Conservation (phyloP, 2,888 invertebrate species). For the Yponomeuta evonymella region DNA sequence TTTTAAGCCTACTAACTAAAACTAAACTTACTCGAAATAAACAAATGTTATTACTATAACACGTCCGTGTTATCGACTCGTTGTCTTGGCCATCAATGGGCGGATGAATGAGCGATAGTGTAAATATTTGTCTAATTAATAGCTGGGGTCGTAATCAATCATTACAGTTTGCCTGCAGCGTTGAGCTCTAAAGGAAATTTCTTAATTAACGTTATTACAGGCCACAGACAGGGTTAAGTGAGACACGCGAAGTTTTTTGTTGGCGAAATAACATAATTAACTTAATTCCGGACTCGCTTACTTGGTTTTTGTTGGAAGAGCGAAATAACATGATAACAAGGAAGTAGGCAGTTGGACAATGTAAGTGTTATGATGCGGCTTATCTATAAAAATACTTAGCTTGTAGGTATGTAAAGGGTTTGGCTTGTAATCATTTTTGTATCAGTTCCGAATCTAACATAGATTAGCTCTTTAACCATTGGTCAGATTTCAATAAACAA, state of each 20-base stretch:
- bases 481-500: too few species aligned
- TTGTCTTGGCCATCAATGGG: constrained; percentile 27
- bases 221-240: neutral
- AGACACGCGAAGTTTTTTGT: neutral
- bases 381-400: too few species aligned
- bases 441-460: too few species aligned
- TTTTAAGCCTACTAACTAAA: too few species aligned
- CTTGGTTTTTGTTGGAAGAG: neutral
- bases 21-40: too few species aligned
- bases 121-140: constrained; percentile 57
- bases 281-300: neutral
- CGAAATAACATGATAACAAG: neutral
- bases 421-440: too few species aligned
- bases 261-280: neutral
- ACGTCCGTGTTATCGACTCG: constrained; percentile 25
- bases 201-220: constrained; percentile 10
- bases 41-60: constrained; percentile 13
- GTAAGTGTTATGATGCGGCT: too few species aligned
- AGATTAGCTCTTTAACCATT: too few species aligned
- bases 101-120: constrained; percentile 33
- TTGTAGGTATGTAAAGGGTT: too few species aligned
- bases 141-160: constrained; percentile 47
- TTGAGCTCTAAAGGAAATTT: neutral
- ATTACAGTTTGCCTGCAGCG: constrained; percentile 42
- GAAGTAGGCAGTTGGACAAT: too few species aligned